Base-by-base conservation (phyloP, 2,113 vertebrate genomes). In the Oryzias melastigma region DNA sequence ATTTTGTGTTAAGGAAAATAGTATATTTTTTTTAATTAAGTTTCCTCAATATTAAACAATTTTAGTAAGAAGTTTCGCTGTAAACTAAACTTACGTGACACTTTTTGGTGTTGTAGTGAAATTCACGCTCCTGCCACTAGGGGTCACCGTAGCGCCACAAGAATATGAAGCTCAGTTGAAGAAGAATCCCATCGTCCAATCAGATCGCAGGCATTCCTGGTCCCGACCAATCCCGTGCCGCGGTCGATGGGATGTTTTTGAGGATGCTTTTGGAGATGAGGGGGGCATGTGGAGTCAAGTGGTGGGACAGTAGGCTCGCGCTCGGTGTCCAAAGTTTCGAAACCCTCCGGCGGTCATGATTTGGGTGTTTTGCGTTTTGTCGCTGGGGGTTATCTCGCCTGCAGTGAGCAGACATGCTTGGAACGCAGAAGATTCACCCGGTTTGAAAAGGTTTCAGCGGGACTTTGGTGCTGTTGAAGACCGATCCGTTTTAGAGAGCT, bases 111-210 rank as follows among this genome's bases (percentile, higher is more conserved):
- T 35, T 35, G 35, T 12, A 8, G 10, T 35, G 7, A 35, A 35
- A 12, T 48, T 35, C 51, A 25, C 63, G 7, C 19, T 48, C 41
- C 63, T 46, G 73, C 83, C 83, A 67, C 62, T 19, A 76, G 78
- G 52, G 51, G 78, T 62, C 74, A 24, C 25, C 22, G 0, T 1
- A 35, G 52, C 60, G n/a, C 18, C 49, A 51, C 14, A 17, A 53
- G 24, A 0, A 1, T 20, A 1, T 16, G 52, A 61, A 49, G 50
- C 16, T 27, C 48, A 3, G 12, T 14, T 14, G 59, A 65, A 68
- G 75, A 60, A 48, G 77, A 60, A 16, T 67, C 70, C 46, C 15
- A 20, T 3, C 7, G 68, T 59, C 88, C 88, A 89, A 87, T 89
- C 7, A 72, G 46, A 52, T 40, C 1, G 44, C 62, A 19, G 78